Evolutionary conservation across 2,888 invertebrate species (phyloP).

Genomic region (Ornithoptera priamus): DNA sequence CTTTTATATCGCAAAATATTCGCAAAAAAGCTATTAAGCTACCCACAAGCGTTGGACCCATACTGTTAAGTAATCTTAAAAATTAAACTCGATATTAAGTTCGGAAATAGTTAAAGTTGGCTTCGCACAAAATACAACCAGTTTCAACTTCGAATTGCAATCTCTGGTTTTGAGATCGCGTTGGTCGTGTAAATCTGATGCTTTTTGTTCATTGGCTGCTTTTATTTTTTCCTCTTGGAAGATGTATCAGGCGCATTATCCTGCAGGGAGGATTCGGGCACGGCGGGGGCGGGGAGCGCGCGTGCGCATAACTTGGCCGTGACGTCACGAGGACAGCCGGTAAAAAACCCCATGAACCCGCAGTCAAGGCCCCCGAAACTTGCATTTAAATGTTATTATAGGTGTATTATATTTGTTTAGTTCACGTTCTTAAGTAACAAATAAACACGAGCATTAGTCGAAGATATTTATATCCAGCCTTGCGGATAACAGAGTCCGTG

Average conservation of each 20-base stretch:
- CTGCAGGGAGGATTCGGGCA: conserved; percentile 64
- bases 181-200: conserved; percentile 67
- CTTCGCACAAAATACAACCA: conserved; percentile 40
- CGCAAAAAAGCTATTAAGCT: conserved; percentile 19
- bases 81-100: conserved; percentile 8
- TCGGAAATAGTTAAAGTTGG: conserved; percentile 28
- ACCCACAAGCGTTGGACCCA: conserved; percentile 5
- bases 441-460: background rate
- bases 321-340: conserved; percentile 70
- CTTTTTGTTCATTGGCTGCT: conserved; percentile 59
- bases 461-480: background rate
- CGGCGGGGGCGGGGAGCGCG: conserved; percentile 43
- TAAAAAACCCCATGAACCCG: conserved; percentile 71
- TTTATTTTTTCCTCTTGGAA: conserved; percentile 68
- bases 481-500: background rate
- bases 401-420: conserved; percentile 18
- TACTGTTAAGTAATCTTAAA: conserved; percentile 11
- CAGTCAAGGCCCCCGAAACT: conserved; percentile 67
- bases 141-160: conserved; percentile 49
- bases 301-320: conserved; percentile 71
- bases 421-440: conserved; percentile 7
- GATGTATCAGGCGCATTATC: conserved; percentile 74
- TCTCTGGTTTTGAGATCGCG: conserved; percentile 59
- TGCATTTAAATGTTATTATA: conserved; percentile 48
- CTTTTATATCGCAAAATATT: conserved; percentile 22